A percentile compares a stretch with the other conserved stretches of the same genome.
phyloP scores from a whole-genome alignment of 2,888 invertebrate genomes.

The Troides aeacus region DNA sequence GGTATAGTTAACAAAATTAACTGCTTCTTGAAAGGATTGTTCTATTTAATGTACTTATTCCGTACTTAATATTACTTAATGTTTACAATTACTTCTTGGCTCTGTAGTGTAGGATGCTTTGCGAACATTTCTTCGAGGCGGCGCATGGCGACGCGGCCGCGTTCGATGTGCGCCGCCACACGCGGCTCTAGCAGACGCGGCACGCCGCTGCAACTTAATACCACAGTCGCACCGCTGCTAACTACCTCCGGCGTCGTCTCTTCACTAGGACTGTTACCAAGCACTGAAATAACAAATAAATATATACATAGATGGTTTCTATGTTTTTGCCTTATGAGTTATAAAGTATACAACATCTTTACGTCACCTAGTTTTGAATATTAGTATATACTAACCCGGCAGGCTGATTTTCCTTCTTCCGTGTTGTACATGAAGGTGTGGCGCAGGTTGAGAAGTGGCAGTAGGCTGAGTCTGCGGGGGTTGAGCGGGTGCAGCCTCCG shows the following conservation, averaged over 20 bases:
- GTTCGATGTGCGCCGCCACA: constrained; percentile 88
- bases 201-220: constrained; percentile 39
- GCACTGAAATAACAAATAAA: constrained; percentile 29
- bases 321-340: no score
- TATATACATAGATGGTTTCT: no score
- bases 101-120: constrained; percentile 87
- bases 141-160: constrained; percentile 86
- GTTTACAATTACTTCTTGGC: constrained; percentile 77
- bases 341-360: no score
- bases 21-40: no score
- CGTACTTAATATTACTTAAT: no score
- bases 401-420: constrained; percentile 23
- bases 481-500: constrained; percentile 41
- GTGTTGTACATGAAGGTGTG: constrained; percentile 8
- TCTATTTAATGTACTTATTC: no score
- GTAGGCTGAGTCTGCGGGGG: constrained; percentile 32
- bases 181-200: constrained; percentile 78
- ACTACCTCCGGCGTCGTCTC: constrained; percentile 25
- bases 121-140: constrained; percentile 89
- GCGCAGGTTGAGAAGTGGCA: constrained; percentile 10
- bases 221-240: constrained; percentile 27
- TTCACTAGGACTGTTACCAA: constrained; percentile 28
- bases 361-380: no score
- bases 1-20: no score
- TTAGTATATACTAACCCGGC: constrained; percentile 11